phyloP scores from a whole-genome alignment of 2,797 vertebrate species.

The Scyliorhinus canicula region DNA sequence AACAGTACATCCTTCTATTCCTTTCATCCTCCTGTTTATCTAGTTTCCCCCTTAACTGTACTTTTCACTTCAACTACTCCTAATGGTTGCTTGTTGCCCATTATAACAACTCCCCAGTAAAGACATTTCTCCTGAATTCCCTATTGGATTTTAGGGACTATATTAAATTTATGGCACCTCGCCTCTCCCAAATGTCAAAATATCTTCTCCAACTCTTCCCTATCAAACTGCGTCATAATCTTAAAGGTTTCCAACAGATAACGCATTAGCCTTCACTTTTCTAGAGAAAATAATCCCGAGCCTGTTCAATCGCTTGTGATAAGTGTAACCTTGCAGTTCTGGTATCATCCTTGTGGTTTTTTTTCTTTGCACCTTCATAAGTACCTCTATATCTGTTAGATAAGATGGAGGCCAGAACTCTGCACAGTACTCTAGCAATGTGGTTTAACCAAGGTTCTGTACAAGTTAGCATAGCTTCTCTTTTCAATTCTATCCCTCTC shows the following conservation, averaged over 20 bases:
- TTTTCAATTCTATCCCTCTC: not conserved
- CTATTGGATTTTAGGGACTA: not conserved
- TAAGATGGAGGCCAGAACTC: not conserved
- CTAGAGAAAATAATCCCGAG: not conserved
- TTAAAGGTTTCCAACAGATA: not conserved
- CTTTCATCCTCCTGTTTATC: not conserved
- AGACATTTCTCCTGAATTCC: not conserved
- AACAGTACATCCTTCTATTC: not conserved
- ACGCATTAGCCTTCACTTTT: not conserved
- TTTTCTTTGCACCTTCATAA: not conserved
- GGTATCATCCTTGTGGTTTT: not conserved
- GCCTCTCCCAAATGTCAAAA: not conserved
- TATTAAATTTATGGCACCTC: not conserved
- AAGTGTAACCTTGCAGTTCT: not conserved
- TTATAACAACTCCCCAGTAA: not conserved
- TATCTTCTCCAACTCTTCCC: not conserved
- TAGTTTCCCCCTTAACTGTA: not conserved
- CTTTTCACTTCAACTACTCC: not conserved
- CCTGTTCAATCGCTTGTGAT: not conserved
- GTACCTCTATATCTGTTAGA: not conserved
- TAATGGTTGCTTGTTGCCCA: not conserved
- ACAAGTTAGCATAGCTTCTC: not conserved
- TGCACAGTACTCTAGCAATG: not conserved
- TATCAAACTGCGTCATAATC: not conserved
- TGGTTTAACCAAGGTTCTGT: not conserved